Base-by-base conservation (phyloP, 2,888 invertebrate species). In the Hypolimnas misippus region DNA sequence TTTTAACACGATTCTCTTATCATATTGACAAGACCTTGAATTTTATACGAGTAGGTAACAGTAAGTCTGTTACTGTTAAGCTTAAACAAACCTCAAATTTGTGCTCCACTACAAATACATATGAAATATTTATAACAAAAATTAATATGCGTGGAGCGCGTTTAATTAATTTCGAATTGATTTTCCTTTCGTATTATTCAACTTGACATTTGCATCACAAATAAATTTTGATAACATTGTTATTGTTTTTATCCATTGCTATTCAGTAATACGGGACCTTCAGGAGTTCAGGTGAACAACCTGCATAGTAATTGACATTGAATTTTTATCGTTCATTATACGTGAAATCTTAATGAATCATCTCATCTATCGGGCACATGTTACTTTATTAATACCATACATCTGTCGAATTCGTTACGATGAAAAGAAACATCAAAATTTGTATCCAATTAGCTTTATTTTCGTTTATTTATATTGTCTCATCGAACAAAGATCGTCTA, bases 401-500 rank as follows among this genome's bases (percentile, higher is more conserved):
- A 12, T 21, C 12, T 12, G 5, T 10, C 12, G 5, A 12, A 44
- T 21, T 5, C 12, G 12, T 46, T 10, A 46, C n/a, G 3, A 21
- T 21, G 12, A 5, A 12, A 10, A 12, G 21, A 46, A 46, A 1
- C n/a, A 21, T 46, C 21, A 46, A 46, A 46, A 46, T 46, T 46
- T 21, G 44, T 46, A 46, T 29, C 50, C 16, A 38, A 49, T 58
- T 51, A 42, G 10, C 16, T 29, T 31, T 55, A 33, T 25, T 2
- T 58, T 54, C 5, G 21, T 53, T 35, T 57, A 35, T 51, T 62
- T 60, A 38, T 56, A 21, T 49, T 53, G 53, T 58, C 16, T 42
- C 8, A 52, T 51, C 33, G 44, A 62, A 60, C 62, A 65, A 57
- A 57, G 62, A 62, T 62, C 54, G 56, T 63, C 63, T 63, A 70